Conservation (phyloP, 2,113 vertebrate species). For the Microtus ochrogaster region DNA sequence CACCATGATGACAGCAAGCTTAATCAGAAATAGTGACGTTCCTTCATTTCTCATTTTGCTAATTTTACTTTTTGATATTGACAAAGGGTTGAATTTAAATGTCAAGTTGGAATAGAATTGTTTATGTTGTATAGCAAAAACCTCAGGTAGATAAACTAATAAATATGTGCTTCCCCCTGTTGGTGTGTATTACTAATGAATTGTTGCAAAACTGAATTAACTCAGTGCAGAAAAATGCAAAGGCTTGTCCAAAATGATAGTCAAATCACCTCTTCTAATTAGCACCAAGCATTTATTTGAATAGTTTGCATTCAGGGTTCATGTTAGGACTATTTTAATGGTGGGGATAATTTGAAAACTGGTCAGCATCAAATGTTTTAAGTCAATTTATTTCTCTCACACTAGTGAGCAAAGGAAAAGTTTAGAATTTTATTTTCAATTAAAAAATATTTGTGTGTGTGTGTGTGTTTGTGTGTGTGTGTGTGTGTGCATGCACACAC, state of each 20-base stretch:
- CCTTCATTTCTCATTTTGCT: not conserved
- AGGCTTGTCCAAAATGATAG: not conserved
- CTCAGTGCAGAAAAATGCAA: not conserved
- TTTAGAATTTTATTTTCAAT: not conserved
- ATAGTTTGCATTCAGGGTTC: constrained; percentile 2
- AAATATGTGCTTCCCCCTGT: constrained; percentile 46
- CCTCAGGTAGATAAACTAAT: constrained; percentile 25
- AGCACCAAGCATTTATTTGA: not conserved
- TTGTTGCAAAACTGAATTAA: constrained; percentile 56
- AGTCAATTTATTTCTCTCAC: constrained; percentile 23
- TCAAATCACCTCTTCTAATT: constrained; percentile 43
- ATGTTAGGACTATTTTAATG: not conserved
- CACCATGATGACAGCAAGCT: not conserved
- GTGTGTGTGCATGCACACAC: too few relatives aligned
- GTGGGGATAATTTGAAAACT: constrained; percentile 35
- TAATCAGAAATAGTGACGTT: not conserved
- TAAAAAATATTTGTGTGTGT: not conserved
- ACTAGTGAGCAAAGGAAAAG: not conserved
- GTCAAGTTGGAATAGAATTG: not conserved
- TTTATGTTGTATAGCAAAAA: constrained; percentile 44
- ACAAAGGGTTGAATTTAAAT: constrained; percentile 43
- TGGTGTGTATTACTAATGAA: constrained; percentile 46
- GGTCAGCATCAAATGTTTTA: not conserved
- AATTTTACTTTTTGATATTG: not conserved
- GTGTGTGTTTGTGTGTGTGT: too few relatives aligned